Conservation (phyloP, 2,113 vertebrate genomes). For the Leptodactylus fuscus region DNA sequence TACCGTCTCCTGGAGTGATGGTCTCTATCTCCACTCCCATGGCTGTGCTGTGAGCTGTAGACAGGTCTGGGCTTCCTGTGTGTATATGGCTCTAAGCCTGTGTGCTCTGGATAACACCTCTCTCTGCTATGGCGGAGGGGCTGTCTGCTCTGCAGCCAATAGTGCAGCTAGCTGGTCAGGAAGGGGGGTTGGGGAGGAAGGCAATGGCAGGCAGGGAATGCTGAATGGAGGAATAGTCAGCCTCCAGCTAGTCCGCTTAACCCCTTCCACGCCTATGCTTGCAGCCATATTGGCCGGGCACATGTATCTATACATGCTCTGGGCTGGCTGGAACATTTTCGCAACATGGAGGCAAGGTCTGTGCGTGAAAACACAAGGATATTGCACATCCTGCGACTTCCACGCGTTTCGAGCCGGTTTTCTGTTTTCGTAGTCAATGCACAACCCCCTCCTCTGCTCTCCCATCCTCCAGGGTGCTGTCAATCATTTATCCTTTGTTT, state of each 20-base stretch:
- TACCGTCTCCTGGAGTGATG: conserved; percentile 95
- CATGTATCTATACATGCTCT: not conserved
- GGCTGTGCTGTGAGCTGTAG: conserved; percentile 54
- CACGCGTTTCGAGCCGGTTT: not conserved
- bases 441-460: no score
- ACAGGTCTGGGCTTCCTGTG: conserved; percentile 62
- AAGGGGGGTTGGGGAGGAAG: conserved; percentile 66
- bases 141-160: conserved; percentile 27
- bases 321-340: not conserved
- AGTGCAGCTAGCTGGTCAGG: conserved; percentile 21
- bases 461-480: not conserved
- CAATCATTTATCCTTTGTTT: not conserved
- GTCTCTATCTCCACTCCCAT: conserved; percentile 97
- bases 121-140: not conserved
- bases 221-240: not conserved
- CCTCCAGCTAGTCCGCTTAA: conserved; percentile 24
- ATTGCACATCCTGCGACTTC: no score
- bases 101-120: conserved; percentile 18
- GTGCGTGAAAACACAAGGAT: no score
- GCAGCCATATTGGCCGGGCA: not conserved
- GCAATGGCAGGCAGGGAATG: conserved; percentile 58
- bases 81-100: conserved; percentile 40
- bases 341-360: no score
- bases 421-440: no score
- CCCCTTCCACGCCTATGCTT: not conserved